phyloP scores from a whole-genome alignment of 2,797 vertebrate species.

The Loriculus beryllinus region DNA sequence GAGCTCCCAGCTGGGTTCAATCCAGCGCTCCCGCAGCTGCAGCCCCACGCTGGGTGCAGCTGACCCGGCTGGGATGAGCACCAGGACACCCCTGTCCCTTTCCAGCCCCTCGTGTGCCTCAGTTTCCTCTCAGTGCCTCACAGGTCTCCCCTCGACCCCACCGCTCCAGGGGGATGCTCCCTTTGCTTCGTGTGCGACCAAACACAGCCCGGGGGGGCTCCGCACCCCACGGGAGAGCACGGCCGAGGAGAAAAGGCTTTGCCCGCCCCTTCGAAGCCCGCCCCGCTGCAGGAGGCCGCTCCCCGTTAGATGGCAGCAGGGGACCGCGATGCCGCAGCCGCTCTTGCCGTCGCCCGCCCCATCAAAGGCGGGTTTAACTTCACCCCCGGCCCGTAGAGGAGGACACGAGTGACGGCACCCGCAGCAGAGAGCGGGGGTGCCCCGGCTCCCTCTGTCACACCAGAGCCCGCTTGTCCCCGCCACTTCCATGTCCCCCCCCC shows the following conservation, averaged over 20 bases:
- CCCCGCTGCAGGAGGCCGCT: not conserved
- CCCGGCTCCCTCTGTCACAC: not conserved
- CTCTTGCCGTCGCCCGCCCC: not conserved
- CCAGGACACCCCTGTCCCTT: not conserved
- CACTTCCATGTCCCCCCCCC: not conserved
- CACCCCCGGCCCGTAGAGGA: accelerated
- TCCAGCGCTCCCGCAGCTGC: not conserved
- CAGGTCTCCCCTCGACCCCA: too few relatives aligned
- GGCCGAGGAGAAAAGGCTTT: not conserved
- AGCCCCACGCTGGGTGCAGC: not conserved
- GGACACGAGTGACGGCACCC: not conserved
- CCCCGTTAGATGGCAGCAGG: constrained; percentile 59
- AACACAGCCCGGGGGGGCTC: not conserved
- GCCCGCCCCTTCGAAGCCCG: too few relatives aligned
- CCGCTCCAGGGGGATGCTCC: not conserved
- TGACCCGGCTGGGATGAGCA: not conserved
- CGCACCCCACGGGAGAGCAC: not conserved
- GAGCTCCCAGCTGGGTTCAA: not conserved
- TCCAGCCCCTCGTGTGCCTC: not conserved
- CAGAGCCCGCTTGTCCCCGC: not conserved
- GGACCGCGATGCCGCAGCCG: not conserved
- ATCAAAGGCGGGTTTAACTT: not conserved
- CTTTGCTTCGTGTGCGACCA: accelerated
- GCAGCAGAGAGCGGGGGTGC: not conserved
- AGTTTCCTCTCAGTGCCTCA: not conserved